Evolutionary conservation across 2,113 vertebrate genomes (phyloP), one percentile per base, ranked within the genome.

Genomic region (Gadus macrocephalus): DNA sequence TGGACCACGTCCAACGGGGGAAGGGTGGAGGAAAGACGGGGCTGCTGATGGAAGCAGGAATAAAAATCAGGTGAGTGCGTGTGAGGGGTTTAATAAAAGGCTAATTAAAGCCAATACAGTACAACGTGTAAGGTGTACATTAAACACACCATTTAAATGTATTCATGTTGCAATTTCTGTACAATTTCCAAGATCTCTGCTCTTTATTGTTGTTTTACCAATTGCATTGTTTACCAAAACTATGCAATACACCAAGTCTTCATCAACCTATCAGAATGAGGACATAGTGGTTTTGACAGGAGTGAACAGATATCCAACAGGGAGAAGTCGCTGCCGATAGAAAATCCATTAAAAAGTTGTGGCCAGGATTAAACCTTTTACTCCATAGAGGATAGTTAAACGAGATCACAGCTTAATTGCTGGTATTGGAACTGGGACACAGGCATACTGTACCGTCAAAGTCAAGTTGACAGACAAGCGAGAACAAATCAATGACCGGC

Each of bases 391-490:
- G 64, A 66, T 62, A 20, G 67, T 49, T 71, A 79, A 87, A 86
- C 66, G 78, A 85, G 81, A 79, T 78, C 77, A 79, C 70, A 68
- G 66, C 73, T 75, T 76, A 74, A 81, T 74, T 67, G 59, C 53
- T 81, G 76, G 55, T 69, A 67, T 58, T 80, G 63, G 81, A 89
- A 86, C 72, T 87, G 71, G 86, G 84, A 74, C 86, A 86, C 74
- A 69, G 55, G 15, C 63, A 15, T 60, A 31, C 53, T 75, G 56
- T 60, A 17, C 38, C 42, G 35, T 58, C 27, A 53, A 74, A 49
- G 65, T 68, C 19, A 55, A 61, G 70, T 53, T 72, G 77, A 75
- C 71, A 70, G 69, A 19, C 76, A 71, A 55, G 60, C 38, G 53
- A 76, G 62, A 78, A 74, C 58, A 4, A 71, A 87, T 87, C 83